Evolutionary conservation across 53 echinoderm and acorn worm genomes (phyloP).

Genomic region (Apostichopus leukothele): DNA sequence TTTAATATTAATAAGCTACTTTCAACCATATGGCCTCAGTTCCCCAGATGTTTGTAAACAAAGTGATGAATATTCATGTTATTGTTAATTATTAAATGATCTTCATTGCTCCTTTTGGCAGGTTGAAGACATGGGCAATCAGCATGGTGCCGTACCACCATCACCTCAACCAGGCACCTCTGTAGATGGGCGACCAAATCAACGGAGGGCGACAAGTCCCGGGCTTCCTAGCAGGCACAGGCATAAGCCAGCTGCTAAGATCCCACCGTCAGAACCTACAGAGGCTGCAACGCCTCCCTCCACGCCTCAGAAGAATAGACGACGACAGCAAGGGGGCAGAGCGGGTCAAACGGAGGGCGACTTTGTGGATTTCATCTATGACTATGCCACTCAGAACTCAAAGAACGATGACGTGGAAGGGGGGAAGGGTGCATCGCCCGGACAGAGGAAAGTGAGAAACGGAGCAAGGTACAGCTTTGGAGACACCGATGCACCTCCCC

Average conservation of each 20-base stretch:
- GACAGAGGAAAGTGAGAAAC: conserved; percentile 50
- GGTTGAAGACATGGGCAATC: conserved; percentile 94
- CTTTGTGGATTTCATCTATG: conserved; percentile 92
- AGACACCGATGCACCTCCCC: conserved; percentile 53
- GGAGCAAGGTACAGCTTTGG: conserved; percentile 49
- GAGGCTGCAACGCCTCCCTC: conserved; percentile 40
- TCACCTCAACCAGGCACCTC: conserved; percentile 50
- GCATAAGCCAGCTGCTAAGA: conserved; percentile 56
- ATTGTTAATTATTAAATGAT: too few relatives aligned
- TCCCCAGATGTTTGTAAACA: too few relatives aligned
- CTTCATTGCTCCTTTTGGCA: neutral
- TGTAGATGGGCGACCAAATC: conserved; percentile 64
- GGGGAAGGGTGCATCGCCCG: conserved; percentile 36
- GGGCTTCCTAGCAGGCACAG: conserved; percentile 69
- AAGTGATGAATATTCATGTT: too few relatives aligned
- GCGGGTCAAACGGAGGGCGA: conserved; percentile 36
- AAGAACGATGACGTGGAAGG: conserved; percentile 53
- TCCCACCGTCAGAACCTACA: conserved; percentile 50
- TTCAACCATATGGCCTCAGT: too few relatives aligned
- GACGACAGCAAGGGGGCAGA: conserved; percentile 29
- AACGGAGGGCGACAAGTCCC: conserved; percentile 84
- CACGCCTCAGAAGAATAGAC: conserved; percentile 49
- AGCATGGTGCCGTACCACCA: conserved; percentile 66
- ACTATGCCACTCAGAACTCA: conserved; percentile 83
- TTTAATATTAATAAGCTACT: too few relatives aligned